phyloP scores from a whole-genome alignment of 2,113 vertebrate species.

The Lepisosteus osseus region DNA sequence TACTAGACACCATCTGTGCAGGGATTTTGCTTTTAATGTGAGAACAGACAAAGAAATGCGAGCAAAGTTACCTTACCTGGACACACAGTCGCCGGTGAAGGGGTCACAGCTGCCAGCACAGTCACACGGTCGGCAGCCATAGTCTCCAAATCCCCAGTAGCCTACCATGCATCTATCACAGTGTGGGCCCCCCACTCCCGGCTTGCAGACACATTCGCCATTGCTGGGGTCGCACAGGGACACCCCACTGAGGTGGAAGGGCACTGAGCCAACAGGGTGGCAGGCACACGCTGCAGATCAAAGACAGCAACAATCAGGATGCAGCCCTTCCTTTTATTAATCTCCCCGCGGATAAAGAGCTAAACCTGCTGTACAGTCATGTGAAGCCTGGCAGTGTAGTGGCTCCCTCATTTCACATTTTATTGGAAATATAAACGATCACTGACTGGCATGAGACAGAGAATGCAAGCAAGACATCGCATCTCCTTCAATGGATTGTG shows the following conservation, averaged over 20 bases:
- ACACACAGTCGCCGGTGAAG: slow-evolving; percentile 80
- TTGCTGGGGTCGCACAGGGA: slow-evolving; percentile 79
- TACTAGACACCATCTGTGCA: neutral
- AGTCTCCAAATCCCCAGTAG: slow-evolving; percentile 89
- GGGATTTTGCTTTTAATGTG: neutral
- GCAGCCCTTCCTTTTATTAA: too few species aligned
- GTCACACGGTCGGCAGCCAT: slow-evolving; percentile 87
- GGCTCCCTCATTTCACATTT: too few species aligned
- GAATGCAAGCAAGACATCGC: too few species aligned
- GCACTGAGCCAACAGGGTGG: slow-evolving; percentile 78
- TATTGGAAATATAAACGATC: too few species aligned
- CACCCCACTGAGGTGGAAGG: slow-evolving; percentile 59
- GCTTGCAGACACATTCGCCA: slow-evolving; percentile 90
- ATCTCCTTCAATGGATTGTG: too few species aligned
- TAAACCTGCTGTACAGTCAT: too few species aligned
- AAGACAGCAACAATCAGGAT: too few species aligned
- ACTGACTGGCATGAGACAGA: too few species aligned
- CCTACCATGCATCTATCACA: slow-evolving; percentile 90
- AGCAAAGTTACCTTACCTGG: slow-evolving; percentile 63
- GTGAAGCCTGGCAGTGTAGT: too few species aligned
- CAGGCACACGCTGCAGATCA: slow-evolving; percentile 78
- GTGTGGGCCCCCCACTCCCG: slow-evolving; percentile 79
- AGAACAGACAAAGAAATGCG: neutral
- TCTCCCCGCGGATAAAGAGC: too few species aligned
- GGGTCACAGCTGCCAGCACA: slow-evolving; percentile 89